Conservation (phyloP, 2,888 invertebrate species). For the Aphodius sticticus region DNA sequence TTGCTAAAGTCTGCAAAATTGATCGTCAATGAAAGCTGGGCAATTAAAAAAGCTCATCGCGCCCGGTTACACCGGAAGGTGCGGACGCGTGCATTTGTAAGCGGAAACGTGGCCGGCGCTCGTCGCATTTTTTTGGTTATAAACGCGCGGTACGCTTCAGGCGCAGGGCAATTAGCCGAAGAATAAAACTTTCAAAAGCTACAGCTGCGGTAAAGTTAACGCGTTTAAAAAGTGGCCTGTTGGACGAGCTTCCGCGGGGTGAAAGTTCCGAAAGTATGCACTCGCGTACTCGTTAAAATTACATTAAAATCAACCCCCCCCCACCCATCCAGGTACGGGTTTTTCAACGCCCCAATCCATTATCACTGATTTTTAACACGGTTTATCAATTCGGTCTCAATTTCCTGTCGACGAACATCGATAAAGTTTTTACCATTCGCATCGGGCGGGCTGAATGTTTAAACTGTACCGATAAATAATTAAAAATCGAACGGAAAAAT, state of each 20-base stretch:
- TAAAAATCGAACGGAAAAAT: constrained; percentile 46
- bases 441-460: constrained; percentile 36
- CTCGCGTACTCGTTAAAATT: constrained; percentile 57
- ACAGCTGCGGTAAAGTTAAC: constrained; percentile 41
- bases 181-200: constrained; percentile 44
- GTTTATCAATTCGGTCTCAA: constrained; percentile 57
- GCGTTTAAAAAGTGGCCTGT: constrained; percentile 41
- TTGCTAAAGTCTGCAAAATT: neutral
- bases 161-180: constrained; percentile 42
- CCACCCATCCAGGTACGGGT: constrained; percentile 12
- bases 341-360: constrained; percentile 47
- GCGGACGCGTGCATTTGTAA: neutral
- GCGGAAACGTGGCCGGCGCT: constrained; percentile 7
- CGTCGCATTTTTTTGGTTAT: neutral
- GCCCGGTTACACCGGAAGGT: neutral
- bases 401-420: constrained; percentile 51
- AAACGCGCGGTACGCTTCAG: constrained; percentile 8
- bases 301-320: constrained; percentile 52
- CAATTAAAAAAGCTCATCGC: constrained; percentile 9
- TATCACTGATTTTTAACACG: constrained; percentile 57
- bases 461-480: constrained; percentile 40
- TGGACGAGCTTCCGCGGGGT: constrained; percentile 40
- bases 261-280: constrained; percentile 51
- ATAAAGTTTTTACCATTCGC: constrained; percentile 42
- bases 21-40: constrained; percentile 7